phyloP scores from a whole-genome alignment of 2,888 invertebrate genomes.

The Plebejus anna region DNA sequence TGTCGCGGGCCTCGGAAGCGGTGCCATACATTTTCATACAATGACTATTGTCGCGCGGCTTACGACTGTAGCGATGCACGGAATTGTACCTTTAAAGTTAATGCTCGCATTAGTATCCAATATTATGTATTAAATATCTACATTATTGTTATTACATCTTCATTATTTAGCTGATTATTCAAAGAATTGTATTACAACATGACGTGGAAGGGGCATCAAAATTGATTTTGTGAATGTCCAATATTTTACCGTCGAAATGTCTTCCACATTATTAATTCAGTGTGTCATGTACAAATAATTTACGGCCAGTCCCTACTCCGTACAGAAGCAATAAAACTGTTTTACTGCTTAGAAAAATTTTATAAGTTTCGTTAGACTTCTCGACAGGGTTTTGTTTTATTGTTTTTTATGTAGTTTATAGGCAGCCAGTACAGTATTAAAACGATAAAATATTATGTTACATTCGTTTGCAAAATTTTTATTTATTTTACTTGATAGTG shows the following conservation, averaged over 20 bases:
- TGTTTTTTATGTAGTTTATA: not conserved
- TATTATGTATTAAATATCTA: too few relatives aligned
- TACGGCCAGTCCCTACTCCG: slow-evolving; percentile 13
- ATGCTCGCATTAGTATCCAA: too few relatives aligned
- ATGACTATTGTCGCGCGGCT: too few relatives aligned
- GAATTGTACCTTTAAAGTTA: too few relatives aligned
- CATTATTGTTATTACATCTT: too few relatives aligned
- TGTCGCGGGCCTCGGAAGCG: too few relatives aligned
- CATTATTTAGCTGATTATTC: not conserved
- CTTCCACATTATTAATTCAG: slow-evolving; percentile 12
- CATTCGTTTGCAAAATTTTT: not conserved
- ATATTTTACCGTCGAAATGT: slow-evolving; percentile 1
- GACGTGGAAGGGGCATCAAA: not conserved
- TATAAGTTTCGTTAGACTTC: not conserved
- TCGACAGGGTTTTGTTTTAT: not conserved
- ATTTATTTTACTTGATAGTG: too few relatives aligned
- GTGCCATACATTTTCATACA: too few relatives aligned
- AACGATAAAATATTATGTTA: not conserved
- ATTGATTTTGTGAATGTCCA: slow-evolving; percentile 11
- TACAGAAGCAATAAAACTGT: not conserved
- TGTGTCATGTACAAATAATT: slow-evolving; percentile 16
- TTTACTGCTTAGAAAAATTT: not conserved
- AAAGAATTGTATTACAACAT: not conserved
- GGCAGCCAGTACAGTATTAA: not conserved
- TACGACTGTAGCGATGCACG: too few relatives aligned